These are phyloP conservation scores for Notolabrus celidotus DNA, from an alignment of 2,797 vertebrate species.

Conservation along the genomic window DNA sequence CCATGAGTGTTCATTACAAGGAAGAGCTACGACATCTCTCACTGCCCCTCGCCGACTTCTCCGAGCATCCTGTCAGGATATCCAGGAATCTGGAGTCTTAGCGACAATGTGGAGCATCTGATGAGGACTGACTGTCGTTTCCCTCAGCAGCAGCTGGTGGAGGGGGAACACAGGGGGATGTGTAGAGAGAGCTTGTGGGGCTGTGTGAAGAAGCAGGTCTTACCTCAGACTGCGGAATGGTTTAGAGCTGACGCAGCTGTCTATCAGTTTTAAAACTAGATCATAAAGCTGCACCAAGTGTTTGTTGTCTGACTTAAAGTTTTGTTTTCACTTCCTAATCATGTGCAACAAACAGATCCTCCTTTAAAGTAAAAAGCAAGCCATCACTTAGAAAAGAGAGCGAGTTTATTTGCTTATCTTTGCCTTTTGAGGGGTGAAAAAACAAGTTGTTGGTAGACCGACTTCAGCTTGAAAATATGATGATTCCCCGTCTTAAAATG, in stretches of 20 bases:
- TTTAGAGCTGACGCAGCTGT: too few species aligned
- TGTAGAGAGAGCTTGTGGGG: slow-evolving; percentile 30
- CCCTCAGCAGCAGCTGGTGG: slow-evolving; percentile 58
- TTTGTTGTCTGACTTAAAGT: too few species aligned
- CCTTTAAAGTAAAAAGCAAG: too few species aligned
- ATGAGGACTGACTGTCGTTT: slow-evolving; percentile 42
- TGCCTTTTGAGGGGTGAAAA: background rate
- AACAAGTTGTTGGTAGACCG: background rate
- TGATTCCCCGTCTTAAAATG: too few species aligned
- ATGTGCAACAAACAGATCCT: too few species aligned
- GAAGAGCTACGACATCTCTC: slow-evolving; percentile 52
- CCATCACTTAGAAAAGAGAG: too few species aligned
- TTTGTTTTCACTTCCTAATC: too few species aligned
- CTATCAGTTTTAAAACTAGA: too few species aligned
- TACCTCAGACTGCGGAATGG: background rate
- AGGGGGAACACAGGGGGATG: slow-evolving; percentile 31
- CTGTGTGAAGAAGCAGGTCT: slow-evolving; percentile 17
- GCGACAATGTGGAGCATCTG: slow-evolving; percentile 53
- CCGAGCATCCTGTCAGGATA: slow-evolving; percentile 75
- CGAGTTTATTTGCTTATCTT: background rate
- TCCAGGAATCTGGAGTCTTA: slow-evolving; percentile 65
- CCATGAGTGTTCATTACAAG: slow-evolving; percentile 42
- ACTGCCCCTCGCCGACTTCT: slow-evolving; percentile 27
- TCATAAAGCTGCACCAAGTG: too few species aligned
- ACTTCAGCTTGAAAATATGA: background rate